Conservation (phyloP, 2,888 invertebrate genomes). For the Mamestra brassicae region DNA sequence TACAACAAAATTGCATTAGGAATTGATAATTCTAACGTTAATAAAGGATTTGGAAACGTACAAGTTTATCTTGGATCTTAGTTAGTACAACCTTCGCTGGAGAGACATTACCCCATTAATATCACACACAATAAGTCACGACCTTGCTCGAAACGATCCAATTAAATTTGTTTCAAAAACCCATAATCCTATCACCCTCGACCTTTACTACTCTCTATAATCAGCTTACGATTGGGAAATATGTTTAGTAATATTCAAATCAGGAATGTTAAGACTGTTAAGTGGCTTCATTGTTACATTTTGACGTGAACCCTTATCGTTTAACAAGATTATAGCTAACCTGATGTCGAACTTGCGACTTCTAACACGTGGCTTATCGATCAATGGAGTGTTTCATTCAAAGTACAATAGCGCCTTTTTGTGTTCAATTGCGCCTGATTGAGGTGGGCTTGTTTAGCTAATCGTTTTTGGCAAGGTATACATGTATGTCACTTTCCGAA, state of each 20-base stretch:
- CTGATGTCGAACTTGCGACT: constrained; percentile 55
- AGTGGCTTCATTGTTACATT: constrained; percentile 57
- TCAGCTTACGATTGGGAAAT: constrained; percentile 61
- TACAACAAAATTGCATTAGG: constrained; percentile 48
- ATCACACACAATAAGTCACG: constrained; percentile 52
- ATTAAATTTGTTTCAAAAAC: constrained; percentile 69
- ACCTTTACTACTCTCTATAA: constrained; percentile 70
- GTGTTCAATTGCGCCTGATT: constrained; percentile 47
- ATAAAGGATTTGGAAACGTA: constrained; percentile 36
- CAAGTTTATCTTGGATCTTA: constrained; percentile 26
- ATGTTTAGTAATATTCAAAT: constrained; percentile 56
- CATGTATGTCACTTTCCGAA: neutral
- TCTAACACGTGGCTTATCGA: constrained; percentile 50
- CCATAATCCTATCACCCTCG: constrained; percentile 63
- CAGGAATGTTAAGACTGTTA: constrained; percentile 31
- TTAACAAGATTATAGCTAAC: constrained; percentile 69
- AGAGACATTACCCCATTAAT: constrained; percentile 45
- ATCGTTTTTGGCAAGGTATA: constrained; percentile 13
- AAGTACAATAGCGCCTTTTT: constrained; percentile 51
- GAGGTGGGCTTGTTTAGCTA: constrained; percentile 28
- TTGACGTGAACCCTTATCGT: constrained; percentile 62
- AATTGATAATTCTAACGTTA: constrained; percentile 19
- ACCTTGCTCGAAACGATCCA: constrained; percentile 66
- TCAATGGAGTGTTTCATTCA: constrained; percentile 56
- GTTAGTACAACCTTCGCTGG: constrained; percentile 31